Evolutionary conservation across 2,888 invertebrate species (phyloP).

Genomic region (Drosophila paracracens): DNA sequence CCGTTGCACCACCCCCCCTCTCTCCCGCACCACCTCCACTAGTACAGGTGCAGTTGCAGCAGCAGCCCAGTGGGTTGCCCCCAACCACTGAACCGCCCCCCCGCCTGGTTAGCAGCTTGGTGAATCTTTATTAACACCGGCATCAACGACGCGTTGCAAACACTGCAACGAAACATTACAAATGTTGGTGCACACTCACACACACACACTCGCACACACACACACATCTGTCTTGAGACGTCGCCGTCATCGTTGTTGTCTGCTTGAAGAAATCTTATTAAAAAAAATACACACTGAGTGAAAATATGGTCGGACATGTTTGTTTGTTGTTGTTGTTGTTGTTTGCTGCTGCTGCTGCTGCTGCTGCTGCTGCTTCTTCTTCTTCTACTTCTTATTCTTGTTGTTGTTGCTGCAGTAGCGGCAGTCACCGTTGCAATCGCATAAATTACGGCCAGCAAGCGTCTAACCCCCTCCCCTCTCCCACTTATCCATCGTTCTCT

Average conservation of each 20-base stretch:
- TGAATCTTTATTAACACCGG: slow-evolving; percentile 78
- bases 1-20: slow-evolving; percentile 1
- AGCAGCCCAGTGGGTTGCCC: slow-evolving; percentile 59
- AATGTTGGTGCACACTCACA: slow-evolving; percentile 53
- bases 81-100: slow-evolving; percentile 11
- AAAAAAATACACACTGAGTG: slow-evolving; percentile 65
- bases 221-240: slow-evolving; percentile 69
- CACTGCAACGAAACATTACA: slow-evolving; percentile 78
- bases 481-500: background rate
- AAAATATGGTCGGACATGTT: slow-evolving; percentile 71
- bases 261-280: slow-evolving; percentile 79
- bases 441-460: slow-evolving; percentile 69
- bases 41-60: slow-evolving; percentile 39
- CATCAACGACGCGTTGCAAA: slow-evolving; percentile 74
- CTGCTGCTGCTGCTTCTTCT: slow-evolving; percentile 49
- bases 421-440: slow-evolving; percentile 81
- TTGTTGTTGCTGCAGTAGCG: slow-evolving; percentile 64
- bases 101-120: slow-evolving; percentile 44
- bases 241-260: slow-evolving; percentile 65
- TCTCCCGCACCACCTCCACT: background rate
- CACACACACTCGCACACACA: slow-evolving; percentile 7
- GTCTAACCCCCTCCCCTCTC: background rate
- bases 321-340: slow-evolving; percentile 50
- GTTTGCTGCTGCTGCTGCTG: slow-evolving; percentile 54
- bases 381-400: background rate